Base-by-base conservation (phyloP, 92 coral and sea anemone species). In the Palythoa caribaeorum region DNA sequence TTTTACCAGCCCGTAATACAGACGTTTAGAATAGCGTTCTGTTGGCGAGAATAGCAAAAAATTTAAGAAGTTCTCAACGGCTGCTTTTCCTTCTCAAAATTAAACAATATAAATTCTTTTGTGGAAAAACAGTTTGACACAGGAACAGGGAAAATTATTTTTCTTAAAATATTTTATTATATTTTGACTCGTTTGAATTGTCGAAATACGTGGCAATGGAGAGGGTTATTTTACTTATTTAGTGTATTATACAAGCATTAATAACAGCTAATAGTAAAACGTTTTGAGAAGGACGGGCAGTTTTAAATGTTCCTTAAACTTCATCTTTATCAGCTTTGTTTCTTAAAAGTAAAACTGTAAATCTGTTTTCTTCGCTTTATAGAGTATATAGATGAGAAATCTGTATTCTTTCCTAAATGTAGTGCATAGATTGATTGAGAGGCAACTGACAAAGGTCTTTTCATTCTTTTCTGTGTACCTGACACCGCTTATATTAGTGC, bases 51-150 rank as follows among this genome's bases (percentile, higher is more conserved):
- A 7, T 81, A 14, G 10, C 16, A 5, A 81, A 38, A 60, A 66
- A 0, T 20, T 47, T 77, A 0, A 62, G 4, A 10, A 50, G 17
- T 39, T 81, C 13, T 37, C 14, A 35, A 81, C 6, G 39, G 47
- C 86, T 66, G 76, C 62, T 66, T 66, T 81, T 81, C 62, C 86
- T 81, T 81, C 86, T 81, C 86, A 66, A 81, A 77, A 66, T 65
- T 12, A 6, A 21, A 7, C 35, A 17, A 51, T 21, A 16, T 7
- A 79, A 12, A 65, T 20, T 38, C 39, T 57, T 0, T 71, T 21
- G 47, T 21, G n/a, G 50, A 40, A 13, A 63, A 19, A 12, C 47
- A 13, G 19, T 10, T 10, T n/a, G 17, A 77, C 10, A 52, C 11
- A 44, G 17, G 13, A n/a, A 63, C 36, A 6, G 16, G 60, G 63